Evolutionary conservation across 2,797 vertebrate species (phyloP).

Genomic region (Epinephelus coioides): DNA sequence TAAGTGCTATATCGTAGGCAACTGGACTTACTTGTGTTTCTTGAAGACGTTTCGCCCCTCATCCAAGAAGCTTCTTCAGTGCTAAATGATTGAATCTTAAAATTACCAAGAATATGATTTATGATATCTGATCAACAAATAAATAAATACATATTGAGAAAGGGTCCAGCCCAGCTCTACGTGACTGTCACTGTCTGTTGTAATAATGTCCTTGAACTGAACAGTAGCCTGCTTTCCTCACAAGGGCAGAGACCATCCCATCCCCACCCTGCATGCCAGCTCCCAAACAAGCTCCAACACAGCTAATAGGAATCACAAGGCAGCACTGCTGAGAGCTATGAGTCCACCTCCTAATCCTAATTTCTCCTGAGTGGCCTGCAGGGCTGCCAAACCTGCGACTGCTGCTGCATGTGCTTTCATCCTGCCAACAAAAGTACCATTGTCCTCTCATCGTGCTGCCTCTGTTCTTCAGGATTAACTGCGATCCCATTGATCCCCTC

Average conservation of each 20-base stretch:
- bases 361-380: constrained; percentile 57
- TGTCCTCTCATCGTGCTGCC: constrained; percentile 46
- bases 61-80: no score
- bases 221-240: constrained; percentile 13
- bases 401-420: constrained; percentile 36
- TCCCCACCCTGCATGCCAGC: constrained; percentile 40
- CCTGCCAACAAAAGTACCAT: constrained; percentile 45
- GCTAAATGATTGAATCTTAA: no score
- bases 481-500: constrained; percentile 19
- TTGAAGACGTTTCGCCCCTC: no score
- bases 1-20: no score
- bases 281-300: constrained; percentile 57
- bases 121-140: not conserved
- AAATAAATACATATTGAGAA: not conserved
- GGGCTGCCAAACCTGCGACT: constrained; percentile 37
- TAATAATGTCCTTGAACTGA: constrained; percentile 2
- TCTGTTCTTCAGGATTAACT: constrained; percentile 44
- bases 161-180: not conserved
- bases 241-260: constrained; percentile 1
- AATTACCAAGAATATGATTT: no score
- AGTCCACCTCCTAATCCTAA: constrained; percentile 64
- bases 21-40: no score
- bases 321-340: constrained; percentile 53
- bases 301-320: constrained; percentile 75
- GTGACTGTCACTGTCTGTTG: not conserved